These are phyloP conservation scores for Amyelois transitella DNA, from an alignment of 1,140 invertebrate species.

Conservation along the genomic window DNA sequence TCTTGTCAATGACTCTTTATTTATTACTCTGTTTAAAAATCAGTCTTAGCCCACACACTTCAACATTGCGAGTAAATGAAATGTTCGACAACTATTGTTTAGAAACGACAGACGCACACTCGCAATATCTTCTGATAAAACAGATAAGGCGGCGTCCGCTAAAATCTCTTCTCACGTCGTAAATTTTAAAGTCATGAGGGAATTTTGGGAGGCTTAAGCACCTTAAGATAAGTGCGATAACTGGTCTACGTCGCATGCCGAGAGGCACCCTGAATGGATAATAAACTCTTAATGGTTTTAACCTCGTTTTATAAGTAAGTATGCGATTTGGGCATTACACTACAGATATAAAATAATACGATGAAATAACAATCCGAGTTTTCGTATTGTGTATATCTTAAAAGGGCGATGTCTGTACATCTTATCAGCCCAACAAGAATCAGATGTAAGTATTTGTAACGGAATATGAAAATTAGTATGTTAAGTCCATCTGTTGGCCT, in stretches of 20 bases:
- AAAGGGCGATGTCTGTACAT: no score
- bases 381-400: no score
- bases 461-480: no score
- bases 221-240: conserved; percentile 72
- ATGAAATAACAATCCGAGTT: no score
- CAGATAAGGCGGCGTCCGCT: conserved; percentile 53
- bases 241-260: conserved; percentile 35
- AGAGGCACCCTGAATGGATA: conserved; percentile 41
- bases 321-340: not conserved
- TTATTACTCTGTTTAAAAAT: not conserved
- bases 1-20: not conserved
- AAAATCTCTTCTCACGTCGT: conserved; percentile 65
- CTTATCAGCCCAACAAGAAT: no score
- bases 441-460: no score
- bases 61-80: conserved; percentile 4
- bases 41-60: conserved; percentile 4
- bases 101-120: conserved; percentile 37
- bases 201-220: conserved; percentile 67
- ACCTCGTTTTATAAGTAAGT: conserved; percentile 14
- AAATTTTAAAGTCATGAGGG: conserved; percentile 62
- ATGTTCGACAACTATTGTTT: conserved; percentile 34
- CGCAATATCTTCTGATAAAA: conserved; percentile 62
- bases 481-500: no score
- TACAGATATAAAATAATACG: not conserved
- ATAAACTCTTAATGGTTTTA: conserved; percentile 23